A percentile compares a stretch with the other conserved stretches of the same genome.
phyloP scores from a whole-genome alignment of 1,140 invertebrate genomes.

The Cyphomyrmex costatus region DNA sequence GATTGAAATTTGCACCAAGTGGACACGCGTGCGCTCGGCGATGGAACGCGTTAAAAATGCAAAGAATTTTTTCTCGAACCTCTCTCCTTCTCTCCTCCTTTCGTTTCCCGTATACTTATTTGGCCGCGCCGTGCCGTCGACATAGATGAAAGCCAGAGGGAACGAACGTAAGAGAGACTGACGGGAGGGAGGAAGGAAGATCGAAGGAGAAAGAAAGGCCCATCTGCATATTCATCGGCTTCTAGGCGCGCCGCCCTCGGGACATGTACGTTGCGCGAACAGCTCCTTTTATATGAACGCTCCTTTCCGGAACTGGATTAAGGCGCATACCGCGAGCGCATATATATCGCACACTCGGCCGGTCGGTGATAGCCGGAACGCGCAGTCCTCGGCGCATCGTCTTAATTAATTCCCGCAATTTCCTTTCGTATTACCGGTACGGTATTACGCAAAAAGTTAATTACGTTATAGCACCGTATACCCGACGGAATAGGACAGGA shows the following conservation, averaged over 20 bases:
- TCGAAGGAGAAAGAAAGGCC: conserved; percentile 52
- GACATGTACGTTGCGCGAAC: conserved; percentile 55
- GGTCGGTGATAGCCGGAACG: conserved; percentile 11
- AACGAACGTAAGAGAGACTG: background rate
- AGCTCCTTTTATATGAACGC: conserved; percentile 47
- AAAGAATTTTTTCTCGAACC: conserved; percentile 65
- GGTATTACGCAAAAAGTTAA: conserved; percentile 44
- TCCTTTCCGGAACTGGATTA: conserved; percentile 26
- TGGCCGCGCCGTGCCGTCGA: conserved; percentile 53
- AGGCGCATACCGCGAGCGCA: conserved; percentile 31
- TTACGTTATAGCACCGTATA: conserved; percentile 16
- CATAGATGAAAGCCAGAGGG: conserved; percentile 18
- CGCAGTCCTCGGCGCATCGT: background rate
- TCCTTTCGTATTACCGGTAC: conserved; percentile 44
- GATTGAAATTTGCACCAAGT: conserved; percentile 13
- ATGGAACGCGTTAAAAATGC: conserved; percentile 71
- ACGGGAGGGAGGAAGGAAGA: background rate
- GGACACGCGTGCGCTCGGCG: background rate
- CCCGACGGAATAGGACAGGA: background rate
- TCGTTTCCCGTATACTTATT: conserved; percentile 60
- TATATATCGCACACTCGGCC: background rate
- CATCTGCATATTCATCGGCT: conserved; percentile 78
- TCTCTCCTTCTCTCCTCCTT: background rate
- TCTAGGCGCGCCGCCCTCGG: conserved; percentile 43
- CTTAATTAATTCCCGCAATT: conserved; percentile 57